A percentile compares a stretch with the other conserved stretches of the same genome.
These are phyloP conservation scores for Gopherus flavomarginatus DNA, from an alignment of 2,113 vertebrate genomes.

Conservation along the genomic window DNA sequence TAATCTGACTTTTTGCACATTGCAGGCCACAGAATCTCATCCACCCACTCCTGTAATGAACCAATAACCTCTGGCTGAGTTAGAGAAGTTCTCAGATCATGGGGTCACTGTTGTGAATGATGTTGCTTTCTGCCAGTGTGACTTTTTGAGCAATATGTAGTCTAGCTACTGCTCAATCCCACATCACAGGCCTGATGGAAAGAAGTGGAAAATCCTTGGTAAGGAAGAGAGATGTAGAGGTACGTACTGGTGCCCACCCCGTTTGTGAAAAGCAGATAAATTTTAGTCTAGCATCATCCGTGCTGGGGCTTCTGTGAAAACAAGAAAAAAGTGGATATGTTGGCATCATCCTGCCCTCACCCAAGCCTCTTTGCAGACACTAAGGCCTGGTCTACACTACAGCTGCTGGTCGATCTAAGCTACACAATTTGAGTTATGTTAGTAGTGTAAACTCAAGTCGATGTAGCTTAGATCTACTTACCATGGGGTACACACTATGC, in stretches of 20 bases:
- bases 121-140: neutral
- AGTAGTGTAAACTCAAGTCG: too few relatives aligned
- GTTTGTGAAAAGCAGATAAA: too few relatives aligned
- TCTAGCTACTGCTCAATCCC: neutral
- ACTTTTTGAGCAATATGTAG: neutral
- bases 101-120: accelerated
- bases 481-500: too few relatives aligned
- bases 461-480: too few relatives aligned
- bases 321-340: too few relatives aligned
- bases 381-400: too few relatives aligned
- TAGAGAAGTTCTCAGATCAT: neutral
- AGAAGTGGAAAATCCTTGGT: neutral
- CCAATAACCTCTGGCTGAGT: neutral
- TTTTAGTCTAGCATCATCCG: too few relatives aligned
- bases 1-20: neutral
- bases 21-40: neutral
- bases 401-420: too few relatives aligned
- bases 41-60: neutral
- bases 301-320: too few relatives aligned
- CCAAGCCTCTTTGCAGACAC: too few relatives aligned
- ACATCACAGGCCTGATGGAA: neutral
- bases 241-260: accelerated
- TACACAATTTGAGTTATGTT: too few relatives aligned
- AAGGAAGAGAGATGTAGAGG: neutral
- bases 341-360: too few relatives aligned